A percentile compares a stretch with the other conserved stretches of the same genome.
Conservation (phyloP, 2,797 vertebrate genomes). For the Rhyacichthys aspro region DNA sequence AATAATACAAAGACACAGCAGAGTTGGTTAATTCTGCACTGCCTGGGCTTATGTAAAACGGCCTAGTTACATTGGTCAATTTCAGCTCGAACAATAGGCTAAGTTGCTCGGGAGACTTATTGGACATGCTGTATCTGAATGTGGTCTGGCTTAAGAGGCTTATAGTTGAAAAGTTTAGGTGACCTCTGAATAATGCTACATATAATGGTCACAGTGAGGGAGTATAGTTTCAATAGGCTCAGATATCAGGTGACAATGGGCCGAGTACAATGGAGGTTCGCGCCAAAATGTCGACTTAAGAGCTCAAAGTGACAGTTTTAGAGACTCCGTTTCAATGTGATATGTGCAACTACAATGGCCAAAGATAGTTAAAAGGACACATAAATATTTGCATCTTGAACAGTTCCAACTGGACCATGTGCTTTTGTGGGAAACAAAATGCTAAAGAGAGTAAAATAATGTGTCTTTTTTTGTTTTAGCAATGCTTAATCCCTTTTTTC, state of each 20-base stretch:
- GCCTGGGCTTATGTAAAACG: constrained; percentile 77
- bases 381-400: too few species aligned
- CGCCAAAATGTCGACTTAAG: constrained; percentile 18
- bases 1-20: constrained; percentile 72
- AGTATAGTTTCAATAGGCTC: constrained; percentile 64
- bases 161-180: constrained; percentile 80
- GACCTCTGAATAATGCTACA: constrained; percentile 80
- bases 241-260: constrained; percentile 66
- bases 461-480: too few species aligned
- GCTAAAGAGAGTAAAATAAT: too few species aligned
- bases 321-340: too few species aligned
- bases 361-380: too few species aligned
- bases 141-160: constrained; percentile 82
- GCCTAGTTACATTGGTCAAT: constrained; percentile 80
- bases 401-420: too few species aligned
- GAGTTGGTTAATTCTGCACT: constrained; percentile 72
- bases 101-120: constrained; percentile 78
- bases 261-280: constrained; percentile 48
- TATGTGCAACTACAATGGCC: too few species aligned
- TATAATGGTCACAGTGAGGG: constrained; percentile 66
- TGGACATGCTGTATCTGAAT: constrained; percentile 79
- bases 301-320: constrained; percentile 11
- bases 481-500: too few species aligned
- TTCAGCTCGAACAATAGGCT: constrained; percentile 75
- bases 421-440: too few species aligned